Evolutionary conservation across 2,113 vertebrate genomes (phyloP), one percentile per base, ranked within the genome.

Genomic region (Menidia beryllina): DNA sequence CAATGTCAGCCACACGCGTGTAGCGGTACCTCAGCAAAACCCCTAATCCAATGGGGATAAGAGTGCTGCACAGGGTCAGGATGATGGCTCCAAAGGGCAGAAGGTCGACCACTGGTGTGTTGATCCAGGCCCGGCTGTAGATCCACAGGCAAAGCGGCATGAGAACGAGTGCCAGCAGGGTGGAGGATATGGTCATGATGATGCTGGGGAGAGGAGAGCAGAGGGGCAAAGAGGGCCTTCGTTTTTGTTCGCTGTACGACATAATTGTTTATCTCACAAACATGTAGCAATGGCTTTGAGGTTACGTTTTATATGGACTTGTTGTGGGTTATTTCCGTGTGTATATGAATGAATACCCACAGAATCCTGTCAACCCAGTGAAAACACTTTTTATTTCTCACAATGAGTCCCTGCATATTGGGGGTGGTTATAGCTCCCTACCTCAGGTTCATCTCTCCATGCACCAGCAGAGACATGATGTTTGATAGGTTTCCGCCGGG

Each of bases 391-490:
- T 19, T 19, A 17, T 45, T 19, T 19, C 5, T 7, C 3, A 51
- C 23, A 19, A 52, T 41, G 19, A 59, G 8, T 30, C 38, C 20
- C 25, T 54, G 6, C 4, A 19, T 10, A 20, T 34, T 34, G 10
- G 3, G 30, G 17, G 1, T 15, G 23, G 25, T 15, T 5, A 3
- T 8, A 53, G 15, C 11, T 8, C 9, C 21, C 9, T 95, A 98
- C 97, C 97, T 99, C 82, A 99, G 96, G 80, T 97, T 99, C 97
- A 98, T 99, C 81, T 98, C 97, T 21, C 97, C 97, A 84, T 98
- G 93, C 67, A 95, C 96, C 85, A 99, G 93, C 67, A 98, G 93
- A 11, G 96, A 95, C 96, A 99, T 93, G 72, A 98, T 95, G 54
- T 98, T 98, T 77, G 97, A 98, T 56, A 99, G 90, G 77, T 96